Evolutionary conservation across 1,140 invertebrate species (phyloP).

Genomic region (Thaumetopoea pityocampa): DNA sequence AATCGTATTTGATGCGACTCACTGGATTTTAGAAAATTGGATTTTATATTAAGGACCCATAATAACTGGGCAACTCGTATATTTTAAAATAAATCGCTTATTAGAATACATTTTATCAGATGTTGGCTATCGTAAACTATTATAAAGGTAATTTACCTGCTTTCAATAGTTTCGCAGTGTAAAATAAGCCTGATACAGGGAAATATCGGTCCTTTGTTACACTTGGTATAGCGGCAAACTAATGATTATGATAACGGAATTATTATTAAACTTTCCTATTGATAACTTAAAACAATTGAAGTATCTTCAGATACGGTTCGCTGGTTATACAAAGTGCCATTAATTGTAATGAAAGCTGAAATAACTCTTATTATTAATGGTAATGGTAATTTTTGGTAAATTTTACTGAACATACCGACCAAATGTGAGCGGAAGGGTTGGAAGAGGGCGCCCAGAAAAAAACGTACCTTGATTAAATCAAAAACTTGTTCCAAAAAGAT

Average conservation of each 20-base stretch:
- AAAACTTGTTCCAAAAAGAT: too few relatives aligned
- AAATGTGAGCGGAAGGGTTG: too few relatives aligned
- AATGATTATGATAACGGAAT: conserved; percentile 25
- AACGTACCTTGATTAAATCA: too few relatives aligned
- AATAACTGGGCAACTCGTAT: conserved; percentile 18
- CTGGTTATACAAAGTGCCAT: too few relatives aligned
- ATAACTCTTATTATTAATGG: too few relatives aligned
- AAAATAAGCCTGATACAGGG: conserved; percentile 24
- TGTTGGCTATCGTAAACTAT: conserved; percentile 28
- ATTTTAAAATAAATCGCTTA: conserved; percentile 35
- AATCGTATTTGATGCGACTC: conserved; percentile 12
- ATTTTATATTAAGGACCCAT: conserved; percentile 10
- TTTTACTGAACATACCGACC: too few relatives aligned
- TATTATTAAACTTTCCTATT: conserved; percentile 22
- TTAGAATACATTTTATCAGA: conserved; percentile 29
- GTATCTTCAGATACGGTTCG: too few relatives aligned
- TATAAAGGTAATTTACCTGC: conserved; percentile 32
- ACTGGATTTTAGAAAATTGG: conserved; percentile 18
- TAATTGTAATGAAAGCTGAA: too few relatives aligned
- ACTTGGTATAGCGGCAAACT: conserved; percentile 18
- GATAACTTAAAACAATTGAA: conserved; percentile 10
- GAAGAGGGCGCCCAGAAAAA: too few relatives aligned
- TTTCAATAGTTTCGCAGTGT: conserved; percentile 27
- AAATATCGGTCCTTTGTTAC: conserved; percentile 24
- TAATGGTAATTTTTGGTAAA: too few relatives aligned